phyloP scores from a whole-genome alignment of 2,888 invertebrate species.

The Corbicula japonica region DNA sequence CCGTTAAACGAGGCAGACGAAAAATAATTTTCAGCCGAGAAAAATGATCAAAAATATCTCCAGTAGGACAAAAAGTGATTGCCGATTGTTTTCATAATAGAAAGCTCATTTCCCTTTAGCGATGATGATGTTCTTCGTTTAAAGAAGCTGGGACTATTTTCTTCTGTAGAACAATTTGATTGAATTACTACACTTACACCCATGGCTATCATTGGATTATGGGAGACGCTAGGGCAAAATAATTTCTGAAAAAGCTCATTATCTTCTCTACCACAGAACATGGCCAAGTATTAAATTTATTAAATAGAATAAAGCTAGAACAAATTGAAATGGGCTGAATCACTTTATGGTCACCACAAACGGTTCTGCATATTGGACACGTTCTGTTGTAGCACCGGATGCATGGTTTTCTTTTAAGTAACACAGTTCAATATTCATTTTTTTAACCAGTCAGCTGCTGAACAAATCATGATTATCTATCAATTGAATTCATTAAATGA shows the following conservation, averaged over 20 bases:
- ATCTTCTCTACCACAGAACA: too few relatives aligned
- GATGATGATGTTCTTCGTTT: slow-evolving; percentile 50
- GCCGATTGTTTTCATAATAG: slow-evolving; percentile 61
- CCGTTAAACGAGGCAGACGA: slow-evolving; percentile 62
- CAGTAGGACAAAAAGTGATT: slow-evolving; percentile 58
- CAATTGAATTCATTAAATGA: too few relatives aligned
- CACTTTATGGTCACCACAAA: too few relatives aligned
- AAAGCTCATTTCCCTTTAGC: slow-evolving; percentile 64
- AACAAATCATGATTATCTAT: too few relatives aligned
- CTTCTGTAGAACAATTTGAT: slow-evolving; percentile 54
- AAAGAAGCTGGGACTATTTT: slow-evolving; percentile 48
- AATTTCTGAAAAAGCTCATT: slow-evolving; percentile 53
- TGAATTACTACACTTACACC: slow-evolving; percentile 56
- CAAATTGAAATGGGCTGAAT: too few relatives aligned
- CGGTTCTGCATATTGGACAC: too few relatives aligned
- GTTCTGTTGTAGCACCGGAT: too few relatives aligned
- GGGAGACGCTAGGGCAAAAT: slow-evolving; percentile 39
- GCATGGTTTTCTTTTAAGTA: too few relatives aligned
- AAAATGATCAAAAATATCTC: slow-evolving; percentile 65
- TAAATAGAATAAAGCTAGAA: too few relatives aligned
- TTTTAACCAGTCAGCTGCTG: too few relatives aligned
- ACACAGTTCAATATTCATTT: too few relatives aligned
- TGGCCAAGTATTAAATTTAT: too few relatives aligned
- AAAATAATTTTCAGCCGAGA: slow-evolving; percentile 53
- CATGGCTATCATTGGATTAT: slow-evolving; percentile 55